Conservation (phyloP, 2,113 vertebrate species). For the Onychostruthus taczanowskii region DNA sequence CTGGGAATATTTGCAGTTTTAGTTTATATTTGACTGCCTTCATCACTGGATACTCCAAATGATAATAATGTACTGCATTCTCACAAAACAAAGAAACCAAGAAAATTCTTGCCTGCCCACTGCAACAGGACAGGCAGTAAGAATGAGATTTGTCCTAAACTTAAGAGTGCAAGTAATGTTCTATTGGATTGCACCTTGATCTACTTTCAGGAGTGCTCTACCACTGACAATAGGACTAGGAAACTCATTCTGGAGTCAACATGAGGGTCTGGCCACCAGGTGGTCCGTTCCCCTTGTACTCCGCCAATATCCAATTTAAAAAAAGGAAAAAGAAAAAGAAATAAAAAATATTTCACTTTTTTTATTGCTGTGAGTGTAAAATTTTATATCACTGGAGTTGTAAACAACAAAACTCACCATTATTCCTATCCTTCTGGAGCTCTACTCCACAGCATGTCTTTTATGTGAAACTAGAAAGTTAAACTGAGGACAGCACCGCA, state of each 20-base stretch:
- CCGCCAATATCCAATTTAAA: neutral
- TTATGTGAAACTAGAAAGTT: neutral
- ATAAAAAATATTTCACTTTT: neutral
- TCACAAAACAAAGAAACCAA: neutral
- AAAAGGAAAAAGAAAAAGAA: accelerated
- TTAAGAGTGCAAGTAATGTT: neutral
- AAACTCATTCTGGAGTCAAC: neutral
- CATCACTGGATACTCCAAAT: neutral
- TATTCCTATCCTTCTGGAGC: neutral
- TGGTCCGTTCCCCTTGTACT: neutral
- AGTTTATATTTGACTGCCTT: neutral
- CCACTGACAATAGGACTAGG: neutral
- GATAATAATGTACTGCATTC: neutral
- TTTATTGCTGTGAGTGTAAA: neutral
- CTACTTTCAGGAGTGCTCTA: neutral
- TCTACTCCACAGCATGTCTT: neutral
- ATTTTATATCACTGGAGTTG: neutral
- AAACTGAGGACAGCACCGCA: neutral
- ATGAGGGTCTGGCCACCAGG: neutral
- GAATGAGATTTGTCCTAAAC: neutral
- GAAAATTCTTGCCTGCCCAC: neutral
- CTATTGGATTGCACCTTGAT: neutral
- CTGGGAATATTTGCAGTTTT: neutral
- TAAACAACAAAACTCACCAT: neutral
- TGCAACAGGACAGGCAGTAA: neutral